These are phyloP conservation scores for Creontiades dilutus DNA, from an alignment of 2,888 invertebrate species.

Conservation along the genomic window DNA sequence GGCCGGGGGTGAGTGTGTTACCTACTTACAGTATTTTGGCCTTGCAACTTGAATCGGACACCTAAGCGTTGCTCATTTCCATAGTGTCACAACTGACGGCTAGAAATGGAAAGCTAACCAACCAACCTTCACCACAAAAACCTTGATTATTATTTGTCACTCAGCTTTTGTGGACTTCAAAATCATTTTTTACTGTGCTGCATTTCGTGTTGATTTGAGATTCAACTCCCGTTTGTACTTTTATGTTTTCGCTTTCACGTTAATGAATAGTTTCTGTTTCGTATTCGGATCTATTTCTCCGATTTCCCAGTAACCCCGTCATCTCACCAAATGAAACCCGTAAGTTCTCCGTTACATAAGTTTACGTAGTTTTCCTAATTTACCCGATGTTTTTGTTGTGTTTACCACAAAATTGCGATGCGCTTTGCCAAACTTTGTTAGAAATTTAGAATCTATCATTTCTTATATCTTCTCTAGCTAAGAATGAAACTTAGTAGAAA, in stretches of 20 bases:
- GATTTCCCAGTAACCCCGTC: not conserved
- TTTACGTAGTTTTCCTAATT: conserved; percentile 6
- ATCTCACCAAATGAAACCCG: conserved; percentile 27
- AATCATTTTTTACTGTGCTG: not conserved
- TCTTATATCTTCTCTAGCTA: not conserved
- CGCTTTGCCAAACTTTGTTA: not conserved
- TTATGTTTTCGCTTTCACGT: not conserved
- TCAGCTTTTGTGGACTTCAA: conserved; percentile 13
- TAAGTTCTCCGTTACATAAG: conserved; percentile 23
- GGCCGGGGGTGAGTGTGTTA: not conserved
- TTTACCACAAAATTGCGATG: not conserved
- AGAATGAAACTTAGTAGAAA: not conserved
- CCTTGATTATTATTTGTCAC: conserved; percentile 13
- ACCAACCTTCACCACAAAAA: not conserved
- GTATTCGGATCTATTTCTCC: not conserved
- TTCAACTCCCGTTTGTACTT: not conserved
- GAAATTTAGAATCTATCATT: not conserved
- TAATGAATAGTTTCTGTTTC: not conserved
- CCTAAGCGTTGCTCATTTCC: not conserved
- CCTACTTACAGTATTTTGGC: not conserved
- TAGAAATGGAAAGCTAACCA: not conserved
- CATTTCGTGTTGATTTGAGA: not conserved
- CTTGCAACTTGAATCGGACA: not conserved
- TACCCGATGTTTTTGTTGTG: not conserved
- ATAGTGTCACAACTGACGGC: not conserved